Evolutionary conservation across 2,888 invertebrate species (phyloP).

Genomic region (Melinopterus prodromus): DNA sequence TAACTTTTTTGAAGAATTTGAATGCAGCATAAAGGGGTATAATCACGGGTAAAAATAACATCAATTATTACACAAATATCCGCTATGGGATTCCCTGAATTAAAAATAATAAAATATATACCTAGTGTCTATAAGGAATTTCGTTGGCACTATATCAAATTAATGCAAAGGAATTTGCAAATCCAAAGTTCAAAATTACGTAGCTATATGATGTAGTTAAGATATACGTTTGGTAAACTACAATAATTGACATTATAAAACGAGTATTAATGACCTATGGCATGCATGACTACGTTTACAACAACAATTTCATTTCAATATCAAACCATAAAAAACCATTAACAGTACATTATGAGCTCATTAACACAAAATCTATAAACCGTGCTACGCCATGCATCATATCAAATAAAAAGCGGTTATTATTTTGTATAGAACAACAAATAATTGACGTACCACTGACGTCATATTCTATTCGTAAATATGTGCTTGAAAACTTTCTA

Average conservation of each 20-base stretch:
- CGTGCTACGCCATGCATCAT: neutral
- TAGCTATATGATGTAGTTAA: neutral
- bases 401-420: neutral
- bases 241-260: too few species aligned
- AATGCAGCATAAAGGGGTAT: too few species aligned
- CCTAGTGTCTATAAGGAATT: neutral
- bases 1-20: too few species aligned
- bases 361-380: neutral
- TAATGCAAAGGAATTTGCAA: neutral
- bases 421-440: neutral
- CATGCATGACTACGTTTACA: neutral
- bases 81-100: too few species aligned
- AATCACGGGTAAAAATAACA: too few species aligned
- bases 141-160: neutral
- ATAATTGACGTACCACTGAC: neutral
- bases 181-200: neutral
- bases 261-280: too few species aligned
- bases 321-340: too few species aligned
- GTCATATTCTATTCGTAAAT: neutral
- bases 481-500: neutral
- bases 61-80: too few species aligned
- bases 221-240: neutral
- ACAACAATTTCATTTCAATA: neutral
- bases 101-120: too few species aligned
- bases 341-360: neutral